Evolutionary conservation across 2,113 vertebrate species (phyloP), one percentile per base, ranked within the genome.

Genomic region (Thomomys bottae): DNA sequence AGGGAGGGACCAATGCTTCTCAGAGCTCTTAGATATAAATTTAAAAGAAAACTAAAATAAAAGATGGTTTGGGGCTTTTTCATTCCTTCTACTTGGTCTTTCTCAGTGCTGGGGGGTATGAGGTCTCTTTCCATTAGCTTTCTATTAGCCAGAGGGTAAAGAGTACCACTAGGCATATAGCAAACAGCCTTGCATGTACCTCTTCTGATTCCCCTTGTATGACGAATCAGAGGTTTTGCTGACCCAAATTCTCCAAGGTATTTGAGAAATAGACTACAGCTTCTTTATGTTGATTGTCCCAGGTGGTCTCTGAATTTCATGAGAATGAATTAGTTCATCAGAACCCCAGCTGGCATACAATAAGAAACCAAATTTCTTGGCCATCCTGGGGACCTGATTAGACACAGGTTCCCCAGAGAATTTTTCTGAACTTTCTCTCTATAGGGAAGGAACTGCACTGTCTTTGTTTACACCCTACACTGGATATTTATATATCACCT

Each of bases 361-460:
- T 8, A 30, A 32, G 45, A 38, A 82, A 72, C 85, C 49, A 42
- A 81, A 7, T 42, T 49, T 20, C 18, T 45, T 88, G 4, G 84
- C 24, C 8, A 88, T 59, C 86, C 77, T 63, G 34, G 78, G 49
- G 85, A 89, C 57, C 78, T 91, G 32, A 63, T 93, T 85, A 83
- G 42, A 72, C 10, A 66, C 40, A 49, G 30, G 84, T 57, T 71
- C 79, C 61, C 17, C 28, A 38, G 45, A 66, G 83, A 72, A 67
- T 72, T 57, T 91, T 57, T 79, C 40, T 70, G n/a, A 84, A 57
- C 3, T 49, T 10, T 42, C 11, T 72, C 30, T 72, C 88, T 67
- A 0, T 3, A 71, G 76, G 67, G 54, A 94, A 77, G 30, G 38
- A 61, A 67, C 30, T 40, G 21, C 9, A 42, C 64, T 72, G 26